A percentile compares a stretch with the other conserved stretches of the same genome.
These are phyloP conservation scores for Geodia barretti DNA, from an alignment of 37 sponge, comb jelly and placozoan species.

Conservation along the genomic window DNA sequence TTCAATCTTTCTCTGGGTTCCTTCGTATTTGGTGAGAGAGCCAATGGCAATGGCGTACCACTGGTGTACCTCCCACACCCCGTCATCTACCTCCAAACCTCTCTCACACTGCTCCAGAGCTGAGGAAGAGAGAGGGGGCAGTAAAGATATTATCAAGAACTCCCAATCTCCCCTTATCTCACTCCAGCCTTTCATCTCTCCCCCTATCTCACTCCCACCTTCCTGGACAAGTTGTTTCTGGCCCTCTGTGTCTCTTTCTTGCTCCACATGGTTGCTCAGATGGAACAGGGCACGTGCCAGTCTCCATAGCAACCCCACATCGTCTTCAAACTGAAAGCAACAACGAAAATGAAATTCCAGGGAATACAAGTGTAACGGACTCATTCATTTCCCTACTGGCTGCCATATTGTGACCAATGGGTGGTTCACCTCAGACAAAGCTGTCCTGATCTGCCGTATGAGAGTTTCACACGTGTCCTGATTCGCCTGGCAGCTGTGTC, in stretches of 20 bases:
- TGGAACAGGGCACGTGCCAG: conserved; percentile 40
- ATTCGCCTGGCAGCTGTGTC: conserved; percentile 30
- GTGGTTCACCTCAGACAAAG: conserved; percentile 17
- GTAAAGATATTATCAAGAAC: not conserved
- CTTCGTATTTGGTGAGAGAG: conserved; percentile 24
- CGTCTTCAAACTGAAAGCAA: not conserved
- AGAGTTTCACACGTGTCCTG: conserved; percentile 37
- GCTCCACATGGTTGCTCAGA: conserved; percentile 30
- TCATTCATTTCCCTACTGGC: no score
- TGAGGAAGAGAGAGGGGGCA: not conserved
- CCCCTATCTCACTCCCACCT: no score
- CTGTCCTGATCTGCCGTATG: conserved; percentile 11
- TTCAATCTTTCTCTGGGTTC: conserved; percentile 60
- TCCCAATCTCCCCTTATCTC: not conserved
- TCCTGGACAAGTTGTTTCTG: conserved; percentile 24
- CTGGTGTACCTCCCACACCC: conserved; percentile 66
- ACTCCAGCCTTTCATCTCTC: no score
- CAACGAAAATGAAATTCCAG: not conserved
- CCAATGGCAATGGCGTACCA: conserved; percentile 67
- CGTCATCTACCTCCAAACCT: conserved; percentile 49
- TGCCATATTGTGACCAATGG: not conserved
- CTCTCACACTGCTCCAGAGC: conserved; percentile 37
- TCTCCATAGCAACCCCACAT: conserved; percentile 51
- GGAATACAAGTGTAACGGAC: no score
- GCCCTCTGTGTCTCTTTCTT: conserved; percentile 18